Percentiles rank a stretch among this genome's conserved stretches.
Evolutionary conservation across 2,888 invertebrate species (phyloP).

Genomic region (Tenthredo notha): DNA sequence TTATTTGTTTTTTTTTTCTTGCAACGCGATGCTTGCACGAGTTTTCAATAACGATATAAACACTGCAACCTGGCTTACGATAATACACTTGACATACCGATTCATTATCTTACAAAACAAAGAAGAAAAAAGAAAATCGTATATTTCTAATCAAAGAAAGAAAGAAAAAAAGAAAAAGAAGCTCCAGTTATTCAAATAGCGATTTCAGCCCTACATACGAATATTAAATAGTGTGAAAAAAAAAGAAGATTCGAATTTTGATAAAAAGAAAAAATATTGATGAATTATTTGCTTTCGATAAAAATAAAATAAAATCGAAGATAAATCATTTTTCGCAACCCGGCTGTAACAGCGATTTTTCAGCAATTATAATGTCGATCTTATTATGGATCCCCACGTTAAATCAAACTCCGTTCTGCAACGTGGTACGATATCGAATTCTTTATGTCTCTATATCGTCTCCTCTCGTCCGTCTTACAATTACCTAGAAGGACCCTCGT

Average conservation of each 20-base stretch:
- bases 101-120: neutral
- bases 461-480: neutral
- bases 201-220: too few species aligned
- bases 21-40: neutral
- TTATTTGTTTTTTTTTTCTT: neutral
- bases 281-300: neutral
- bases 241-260: too few species aligned
- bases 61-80: neutral
- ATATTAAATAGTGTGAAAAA: too few species aligned
- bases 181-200: too few species aligned
- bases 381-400: neutral
- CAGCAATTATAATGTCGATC: neutral
- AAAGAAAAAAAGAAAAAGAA: neutral
- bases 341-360: too few species aligned
- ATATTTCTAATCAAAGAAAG: neutral
- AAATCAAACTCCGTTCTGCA: neutral
- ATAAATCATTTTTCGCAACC: neutral
- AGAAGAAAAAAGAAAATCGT: neutral
- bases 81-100: neutral
- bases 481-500: neutral
- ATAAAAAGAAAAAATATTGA: too few species aligned
- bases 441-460: neutral
- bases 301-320: neutral
- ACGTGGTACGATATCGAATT: slow-evolving; percentile 15
- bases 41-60: neutral